Percentiles rank a stretch among this genome's conserved stretches.
These are phyloP conservation scores for Eristalinus aeneus DNA, from an alignment of 2,888 invertebrate genomes.

Conservation along the genomic window DNA sequence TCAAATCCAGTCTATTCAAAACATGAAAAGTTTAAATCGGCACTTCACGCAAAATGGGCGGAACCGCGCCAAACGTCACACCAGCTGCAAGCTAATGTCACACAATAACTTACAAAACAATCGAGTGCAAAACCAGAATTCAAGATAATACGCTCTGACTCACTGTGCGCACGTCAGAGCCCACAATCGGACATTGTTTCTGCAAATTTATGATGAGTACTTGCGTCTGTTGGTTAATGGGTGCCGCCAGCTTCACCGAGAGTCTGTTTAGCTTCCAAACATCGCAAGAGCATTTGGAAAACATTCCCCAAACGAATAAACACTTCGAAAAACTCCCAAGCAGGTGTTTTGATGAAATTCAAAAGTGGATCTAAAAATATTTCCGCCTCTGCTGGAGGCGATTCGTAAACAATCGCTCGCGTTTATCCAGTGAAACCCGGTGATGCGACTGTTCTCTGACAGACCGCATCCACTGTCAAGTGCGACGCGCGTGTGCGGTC, in stretches of 20 bases:
- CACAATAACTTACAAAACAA: no score
- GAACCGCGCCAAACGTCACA: no score
- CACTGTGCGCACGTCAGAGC: not conserved
- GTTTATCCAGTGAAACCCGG: not conserved
- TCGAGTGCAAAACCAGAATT: no score
- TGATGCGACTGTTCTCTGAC: not conserved
- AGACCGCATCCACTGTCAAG: not conserved
- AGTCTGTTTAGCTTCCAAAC: conserved; percentile 23
- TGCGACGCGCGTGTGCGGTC: not conserved
- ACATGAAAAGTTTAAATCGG: no score
- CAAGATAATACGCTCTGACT: not conserved
- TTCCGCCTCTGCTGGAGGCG: not conserved
- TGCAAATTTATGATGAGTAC: not conserved
- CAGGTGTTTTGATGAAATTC: conserved; percentile 19
- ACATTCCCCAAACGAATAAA: conserved; percentile 16
- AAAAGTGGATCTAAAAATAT: not conserved
- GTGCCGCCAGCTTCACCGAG: not conserved
- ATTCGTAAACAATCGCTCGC: not conserved
- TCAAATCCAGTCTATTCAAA: no score
- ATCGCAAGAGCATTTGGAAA: conserved; percentile 2
- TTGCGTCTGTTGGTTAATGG: not conserved
- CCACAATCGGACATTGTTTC: not conserved
- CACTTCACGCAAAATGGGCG: no score
- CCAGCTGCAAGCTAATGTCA: no score
- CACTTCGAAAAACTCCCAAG: conserved; percentile 21